phyloP scores from a whole-genome alignment of 1,140 invertebrate genomes.

The Trichonephila clavipes region DNA sequence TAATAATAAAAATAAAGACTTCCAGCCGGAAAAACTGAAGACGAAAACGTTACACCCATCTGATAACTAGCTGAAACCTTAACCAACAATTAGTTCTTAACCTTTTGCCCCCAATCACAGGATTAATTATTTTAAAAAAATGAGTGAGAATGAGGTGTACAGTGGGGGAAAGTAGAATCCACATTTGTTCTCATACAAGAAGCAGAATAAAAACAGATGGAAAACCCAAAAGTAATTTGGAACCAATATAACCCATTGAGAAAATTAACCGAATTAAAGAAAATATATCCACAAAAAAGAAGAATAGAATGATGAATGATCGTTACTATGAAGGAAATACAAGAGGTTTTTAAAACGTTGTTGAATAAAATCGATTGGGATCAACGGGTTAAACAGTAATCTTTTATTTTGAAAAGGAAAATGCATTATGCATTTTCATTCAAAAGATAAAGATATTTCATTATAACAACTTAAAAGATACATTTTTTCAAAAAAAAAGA shows the following conservation, averaged over 20 bases:
- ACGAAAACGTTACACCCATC: conserved; percentile 14
- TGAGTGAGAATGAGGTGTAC: not conserved
- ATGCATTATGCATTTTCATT: no score
- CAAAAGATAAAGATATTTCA: no score
- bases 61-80: conserved; percentile 10
- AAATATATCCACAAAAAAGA: not conserved
- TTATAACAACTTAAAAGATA: no score
- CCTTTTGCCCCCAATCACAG: conserved; percentile 26
- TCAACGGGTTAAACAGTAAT: no score
- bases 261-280: not conserved
- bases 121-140: not conserved
- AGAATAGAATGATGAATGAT: not conserved
- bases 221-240: not conserved
- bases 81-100: conserved; percentile 26
- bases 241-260: not conserved
- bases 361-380: no score
- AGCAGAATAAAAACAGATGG: not conserved
- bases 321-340: not conserved
- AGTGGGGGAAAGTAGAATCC: not conserved
- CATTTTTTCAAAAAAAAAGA: no score
- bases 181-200: not conserved
- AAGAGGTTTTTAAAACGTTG: not conserved
- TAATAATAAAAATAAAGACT: not conserved
- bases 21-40: not conserved
- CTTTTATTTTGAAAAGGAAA: no score